Conservation (phyloP, 2,888 invertebrate species). For the Acanthosoma haemorrhoidale region DNA sequence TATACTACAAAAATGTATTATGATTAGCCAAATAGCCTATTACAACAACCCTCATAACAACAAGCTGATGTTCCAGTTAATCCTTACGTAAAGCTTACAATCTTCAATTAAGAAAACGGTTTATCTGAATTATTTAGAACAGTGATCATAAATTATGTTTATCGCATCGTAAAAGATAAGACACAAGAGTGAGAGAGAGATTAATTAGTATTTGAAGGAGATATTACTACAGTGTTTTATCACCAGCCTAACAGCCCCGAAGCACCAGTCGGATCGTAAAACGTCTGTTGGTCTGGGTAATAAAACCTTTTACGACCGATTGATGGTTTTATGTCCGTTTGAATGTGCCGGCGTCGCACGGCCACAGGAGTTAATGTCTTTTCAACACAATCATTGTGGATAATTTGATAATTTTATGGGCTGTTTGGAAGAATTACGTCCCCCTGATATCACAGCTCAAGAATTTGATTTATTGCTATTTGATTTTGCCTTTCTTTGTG, state of each 20-base stretch:
- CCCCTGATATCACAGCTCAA: background rate
- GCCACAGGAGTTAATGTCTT: background rate
- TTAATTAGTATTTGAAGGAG: conserved; percentile 11
- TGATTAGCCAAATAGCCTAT: too few species aligned
- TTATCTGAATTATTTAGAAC: background rate
- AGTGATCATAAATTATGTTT: background rate
- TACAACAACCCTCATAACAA: too few species aligned
- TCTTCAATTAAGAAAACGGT: background rate
- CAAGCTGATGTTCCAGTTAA: too few species aligned
- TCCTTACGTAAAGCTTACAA: background rate
- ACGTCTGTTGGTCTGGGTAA: background rate
- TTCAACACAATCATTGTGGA: background rate
- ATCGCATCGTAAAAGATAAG: background rate
- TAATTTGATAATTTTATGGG: conserved; percentile 10
- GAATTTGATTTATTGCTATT: conserved; percentile 2
- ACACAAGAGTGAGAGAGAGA: background rate
- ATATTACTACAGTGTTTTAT: conserved; percentile 9
- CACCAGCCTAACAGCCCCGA: background rate
- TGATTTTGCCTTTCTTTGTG: background rate
- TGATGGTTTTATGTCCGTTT: background rate
- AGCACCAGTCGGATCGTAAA: background rate
- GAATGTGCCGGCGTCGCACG: background rate
- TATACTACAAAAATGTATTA: too few species aligned
- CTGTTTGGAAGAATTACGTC: background rate
- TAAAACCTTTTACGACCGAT: background rate